A percentile compares a stretch with the other conserved stretches of the same genome.
These are phyloP conservation scores for Chrysolina haemoptera DNA, from an alignment of 2,888 invertebrate genomes.

Conservation along the genomic window DNA sequence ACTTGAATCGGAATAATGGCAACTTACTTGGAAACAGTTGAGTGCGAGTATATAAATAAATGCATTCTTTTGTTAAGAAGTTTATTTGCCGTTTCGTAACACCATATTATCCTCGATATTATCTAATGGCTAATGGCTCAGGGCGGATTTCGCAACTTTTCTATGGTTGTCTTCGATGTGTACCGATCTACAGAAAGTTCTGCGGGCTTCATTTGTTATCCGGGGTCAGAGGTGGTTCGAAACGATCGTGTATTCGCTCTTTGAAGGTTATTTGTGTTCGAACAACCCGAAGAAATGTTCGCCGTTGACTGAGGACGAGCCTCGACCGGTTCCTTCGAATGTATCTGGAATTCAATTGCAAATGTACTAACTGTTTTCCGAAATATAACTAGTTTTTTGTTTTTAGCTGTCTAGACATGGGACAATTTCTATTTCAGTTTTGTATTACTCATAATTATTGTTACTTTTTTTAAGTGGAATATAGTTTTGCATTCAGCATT, in stretches of 20 bases:
- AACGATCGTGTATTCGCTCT: background rate
- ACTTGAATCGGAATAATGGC: constrained; percentile 24
- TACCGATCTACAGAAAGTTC: background rate
- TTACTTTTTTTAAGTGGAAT: too few species aligned
- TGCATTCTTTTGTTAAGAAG: constrained; percentile 23
- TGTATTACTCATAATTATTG: too few species aligned
- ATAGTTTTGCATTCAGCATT: too few species aligned
- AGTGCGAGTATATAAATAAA: constrained; percentile 23
- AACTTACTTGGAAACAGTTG: constrained; percentile 27
- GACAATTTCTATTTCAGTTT: too few species aligned
- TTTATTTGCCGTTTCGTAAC: constrained; percentile 24
- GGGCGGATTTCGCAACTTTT: constrained; percentile 11
- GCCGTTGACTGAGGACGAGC: background rate
- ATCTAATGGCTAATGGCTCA: too few species aligned
- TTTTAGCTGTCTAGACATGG: too few species aligned
- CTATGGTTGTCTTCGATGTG: background rate
- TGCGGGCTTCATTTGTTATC: constrained; percentile 3
- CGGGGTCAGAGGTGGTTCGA: constrained; percentile 14
- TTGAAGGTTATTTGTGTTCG: background rate
- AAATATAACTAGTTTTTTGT: too few species aligned
- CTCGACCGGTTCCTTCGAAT: background rate
- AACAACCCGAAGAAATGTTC: background rate
- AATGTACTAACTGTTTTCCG: too few species aligned
- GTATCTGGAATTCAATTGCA: too few species aligned
- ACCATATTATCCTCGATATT: constrained; percentile 26